Evolutionary conservation across 2,113 vertebrate genomes (phyloP).

Genomic region (Phodopus roborovskii): DNA sequence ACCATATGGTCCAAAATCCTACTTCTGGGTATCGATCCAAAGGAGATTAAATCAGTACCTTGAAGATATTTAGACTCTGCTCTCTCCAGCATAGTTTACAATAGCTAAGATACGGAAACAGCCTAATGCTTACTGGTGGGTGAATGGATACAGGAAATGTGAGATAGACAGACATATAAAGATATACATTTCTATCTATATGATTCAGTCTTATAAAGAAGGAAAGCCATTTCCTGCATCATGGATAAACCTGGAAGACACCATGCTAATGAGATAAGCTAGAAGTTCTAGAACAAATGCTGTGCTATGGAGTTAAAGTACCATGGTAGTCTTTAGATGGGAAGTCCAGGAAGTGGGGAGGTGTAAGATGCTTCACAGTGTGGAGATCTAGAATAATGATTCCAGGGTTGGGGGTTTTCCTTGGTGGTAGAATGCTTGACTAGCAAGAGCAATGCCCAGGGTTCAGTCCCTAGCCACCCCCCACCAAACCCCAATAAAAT

Average conservation of each 20-base stretch:
- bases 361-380: not conserved
- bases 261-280: not conserved
- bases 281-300: not conserved
- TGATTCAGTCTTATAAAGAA: not conserved
- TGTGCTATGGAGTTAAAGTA: not conserved
- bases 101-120: not conserved
- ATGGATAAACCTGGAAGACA: not conserved
- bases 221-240: not conserved
- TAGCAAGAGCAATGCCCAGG: not conserved
- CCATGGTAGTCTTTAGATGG: not conserved
- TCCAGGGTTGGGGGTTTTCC: too few relatives aligned
- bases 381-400: not conserved
- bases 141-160: constrained; percentile 9
- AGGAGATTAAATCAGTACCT: constrained; percentile 18
- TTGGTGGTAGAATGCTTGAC: not conserved
- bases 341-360: not conserved
- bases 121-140: not conserved
- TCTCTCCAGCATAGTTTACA: not conserved
- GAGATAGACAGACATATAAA: not conserved
- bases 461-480: not conserved
- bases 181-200: not conserved
- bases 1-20: constrained; percentile 14
- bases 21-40: not conserved
- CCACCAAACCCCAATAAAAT: not conserved
- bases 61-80: not conserved